Evolutionary conservation across 2,797 vertebrate genomes (phyloP).

Genomic region (Orestias chungarensis): DNA sequence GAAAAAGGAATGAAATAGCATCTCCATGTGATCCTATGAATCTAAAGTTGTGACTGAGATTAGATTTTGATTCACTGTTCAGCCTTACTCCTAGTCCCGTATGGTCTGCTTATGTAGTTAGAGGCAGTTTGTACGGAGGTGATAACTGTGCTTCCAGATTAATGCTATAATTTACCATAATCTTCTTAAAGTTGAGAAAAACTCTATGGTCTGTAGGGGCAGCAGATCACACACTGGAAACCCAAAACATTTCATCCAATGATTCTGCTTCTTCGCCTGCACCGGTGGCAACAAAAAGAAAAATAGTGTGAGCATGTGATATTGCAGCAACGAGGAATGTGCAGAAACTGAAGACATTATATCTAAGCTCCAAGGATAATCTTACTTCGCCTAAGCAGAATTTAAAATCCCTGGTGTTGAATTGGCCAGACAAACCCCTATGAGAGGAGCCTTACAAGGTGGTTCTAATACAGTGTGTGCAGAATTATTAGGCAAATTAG

Average conservation of each 20-base stretch:
- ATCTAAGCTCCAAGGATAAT: constrained; percentile 25
- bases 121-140: constrained; percentile 41
- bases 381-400: constrained; percentile 37
- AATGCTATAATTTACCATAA: constrained; percentile 72
- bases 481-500: no score
- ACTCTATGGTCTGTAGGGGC: constrained; percentile 72
- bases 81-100: constrained; percentile 11
- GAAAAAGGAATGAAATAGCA: not conserved
- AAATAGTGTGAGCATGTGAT: not conserved
- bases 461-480: no score
- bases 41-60: not conserved
- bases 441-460: constrained; percentile 5
- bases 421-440: constrained; percentile 25
- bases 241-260: constrained; percentile 15
- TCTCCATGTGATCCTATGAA: not conserved
- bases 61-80: not conserved
- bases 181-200: constrained; percentile 63
- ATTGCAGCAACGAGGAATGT: constrained; percentile 10
- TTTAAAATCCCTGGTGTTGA: constrained; percentile 35
- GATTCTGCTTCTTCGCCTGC: not conserved
- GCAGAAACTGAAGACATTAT: constrained; percentile 7
- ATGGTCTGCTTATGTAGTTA: constrained; percentile 37
- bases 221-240: constrained; percentile 25
- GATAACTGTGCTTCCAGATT: constrained; percentile 60
- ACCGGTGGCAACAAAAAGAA: constrained; percentile 14